Percentiles rank a stretch among this genome's conserved stretches.
phyloP scores from a whole-genome alignment of 2,113 vertebrate genomes.

The Aplodontia rufa region DNA sequence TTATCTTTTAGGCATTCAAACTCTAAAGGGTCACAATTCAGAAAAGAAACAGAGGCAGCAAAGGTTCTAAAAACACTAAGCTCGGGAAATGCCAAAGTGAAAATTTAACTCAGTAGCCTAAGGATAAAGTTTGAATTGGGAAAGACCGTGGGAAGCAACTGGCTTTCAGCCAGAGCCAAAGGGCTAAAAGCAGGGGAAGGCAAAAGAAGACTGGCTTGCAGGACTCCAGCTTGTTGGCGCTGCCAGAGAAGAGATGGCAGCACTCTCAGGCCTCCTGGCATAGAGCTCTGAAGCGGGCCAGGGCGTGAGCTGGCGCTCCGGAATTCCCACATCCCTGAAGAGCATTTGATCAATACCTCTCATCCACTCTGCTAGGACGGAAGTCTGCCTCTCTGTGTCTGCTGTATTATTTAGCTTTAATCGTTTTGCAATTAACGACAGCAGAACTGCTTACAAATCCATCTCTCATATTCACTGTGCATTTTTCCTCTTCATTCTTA shows the following conservation, averaged over 20 bases:
- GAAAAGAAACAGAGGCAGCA: not conserved
- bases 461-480: not conserved
- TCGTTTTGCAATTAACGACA: not conserved
- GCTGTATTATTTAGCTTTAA: not conserved
- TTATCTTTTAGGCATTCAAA: not conserved
- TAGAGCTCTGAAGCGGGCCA: not conserved
- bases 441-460: not conserved
- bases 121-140: slow-evolving; percentile 4
- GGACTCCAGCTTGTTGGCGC: not conserved
- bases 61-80: not conserved
- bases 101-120: not conserved
- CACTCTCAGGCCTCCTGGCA: too few species aligned
- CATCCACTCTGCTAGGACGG: not conserved
- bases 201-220: not conserved
- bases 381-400: not conserved
- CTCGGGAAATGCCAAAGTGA: not conserved
- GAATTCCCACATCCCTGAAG: not conserved
- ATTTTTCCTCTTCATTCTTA: not conserved
- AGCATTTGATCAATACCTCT: not conserved
- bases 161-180: not conserved
- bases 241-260: not conserved
- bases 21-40: not conserved
- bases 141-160: not conserved
- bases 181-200: not conserved
- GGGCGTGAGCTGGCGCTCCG: not conserved